A percentile compares a stretch with the other conserved stretches of the same genome.
Conservation (phyloP, 2,113 vertebrate species). For the Callospermophilus lateralis region DNA sequence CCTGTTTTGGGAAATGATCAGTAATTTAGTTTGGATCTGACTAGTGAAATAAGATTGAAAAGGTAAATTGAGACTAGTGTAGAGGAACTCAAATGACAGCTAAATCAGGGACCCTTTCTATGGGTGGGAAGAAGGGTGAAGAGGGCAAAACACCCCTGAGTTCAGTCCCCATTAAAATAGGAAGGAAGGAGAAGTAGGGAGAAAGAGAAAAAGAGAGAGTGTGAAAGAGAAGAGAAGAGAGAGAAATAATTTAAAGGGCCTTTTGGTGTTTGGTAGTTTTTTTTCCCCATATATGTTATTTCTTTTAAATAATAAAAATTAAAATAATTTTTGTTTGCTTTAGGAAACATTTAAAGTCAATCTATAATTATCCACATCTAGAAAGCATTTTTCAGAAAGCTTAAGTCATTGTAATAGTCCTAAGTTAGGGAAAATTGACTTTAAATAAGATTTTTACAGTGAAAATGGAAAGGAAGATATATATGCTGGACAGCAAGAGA, state of each 20-base stretch:
- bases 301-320: constrained; percentile 25
- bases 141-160: no score
- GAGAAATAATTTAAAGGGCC: background rate
- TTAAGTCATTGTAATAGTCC: constrained; percentile 1
- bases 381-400: constrained; percentile 28
- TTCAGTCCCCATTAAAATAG: background rate
- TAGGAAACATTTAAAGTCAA: constrained; percentile 43
- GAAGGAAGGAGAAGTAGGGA: background rate
- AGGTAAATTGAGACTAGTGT: background rate
- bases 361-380: background rate
- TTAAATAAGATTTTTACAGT: constrained; percentile 17
- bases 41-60: constrained; percentile 49
- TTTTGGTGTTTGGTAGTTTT: constrained; percentile 35
- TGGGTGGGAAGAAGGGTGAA: background rate
- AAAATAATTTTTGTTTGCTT: constrained; percentile 50
- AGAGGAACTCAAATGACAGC: constrained; percentile 35
- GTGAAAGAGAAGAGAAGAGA: background rate
- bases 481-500: background rate
- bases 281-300: background rate
- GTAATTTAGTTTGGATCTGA: constrained; percentile 6
- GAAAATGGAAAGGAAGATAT: background rate
- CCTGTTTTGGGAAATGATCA: constrained; percentile 32
- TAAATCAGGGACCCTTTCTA: background rate
- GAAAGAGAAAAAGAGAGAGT: background rate
- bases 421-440: constrained; percentile 37